A percentile compares a stretch with the other conserved stretches of the same genome.
These are phyloP conservation scores for Macropus fuliginosus DNA, from an alignment of 2,797 vertebrate genomes.

Conservation along the genomic window DNA sequence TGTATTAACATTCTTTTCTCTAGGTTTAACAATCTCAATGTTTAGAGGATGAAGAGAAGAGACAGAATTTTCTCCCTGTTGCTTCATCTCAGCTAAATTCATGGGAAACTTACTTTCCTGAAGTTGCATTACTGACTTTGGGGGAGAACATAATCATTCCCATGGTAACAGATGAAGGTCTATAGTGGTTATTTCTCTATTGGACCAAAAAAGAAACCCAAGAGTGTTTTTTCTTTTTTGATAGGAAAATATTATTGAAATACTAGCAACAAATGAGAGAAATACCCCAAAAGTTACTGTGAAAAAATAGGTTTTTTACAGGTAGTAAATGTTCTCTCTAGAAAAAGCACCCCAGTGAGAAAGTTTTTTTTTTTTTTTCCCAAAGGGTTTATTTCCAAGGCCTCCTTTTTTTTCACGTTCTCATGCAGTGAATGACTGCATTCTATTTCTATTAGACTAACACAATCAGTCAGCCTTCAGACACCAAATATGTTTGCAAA, in stretches of 20 bases:
- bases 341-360: constrained; percentile 42
- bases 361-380: constrained; percentile 56
- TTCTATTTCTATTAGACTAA: constrained; percentile 74
- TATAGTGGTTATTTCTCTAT: constrained; percentile 39
- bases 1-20: constrained; percentile 55
- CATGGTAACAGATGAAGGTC: constrained; percentile 64
- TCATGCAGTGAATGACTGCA: constrained; percentile 58
- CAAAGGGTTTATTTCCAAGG: constrained; percentile 67
- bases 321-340: constrained; percentile 13
- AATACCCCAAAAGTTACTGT: constrained; percentile 43
- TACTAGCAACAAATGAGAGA: constrained; percentile 35
- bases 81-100: constrained; percentile 41
- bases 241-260: constrained; percentile 47
- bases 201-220: constrained; percentile 41
- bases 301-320: constrained; percentile 32
- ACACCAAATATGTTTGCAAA: constrained; percentile 72
- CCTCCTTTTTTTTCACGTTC: constrained; percentile 57
- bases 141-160: constrained; percentile 42
- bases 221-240: constrained; percentile 46
- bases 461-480: constrained; percentile 74
- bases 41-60: constrained; percentile 45
- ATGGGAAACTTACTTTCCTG: constrained; percentile 1
- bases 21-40: constrained; percentile 44
- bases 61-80: constrained; percentile 29
- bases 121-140: constrained; percentile 42